These are phyloP conservation scores for Brachypteracias leptosomus DNA, from an alignment of 2,113 vertebrate species.

Conservation along the genomic window DNA sequence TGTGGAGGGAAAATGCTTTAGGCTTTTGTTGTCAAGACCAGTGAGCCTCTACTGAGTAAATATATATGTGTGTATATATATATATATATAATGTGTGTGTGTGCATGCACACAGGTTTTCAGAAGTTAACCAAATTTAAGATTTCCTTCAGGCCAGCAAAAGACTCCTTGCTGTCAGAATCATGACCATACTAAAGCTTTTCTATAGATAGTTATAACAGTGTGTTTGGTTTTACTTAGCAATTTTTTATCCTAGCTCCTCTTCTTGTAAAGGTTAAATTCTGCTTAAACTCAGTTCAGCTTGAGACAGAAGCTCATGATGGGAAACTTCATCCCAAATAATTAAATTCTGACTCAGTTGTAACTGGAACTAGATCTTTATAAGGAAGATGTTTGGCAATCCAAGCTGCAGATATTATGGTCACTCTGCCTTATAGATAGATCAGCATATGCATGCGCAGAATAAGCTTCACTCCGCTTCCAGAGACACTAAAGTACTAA, in stretches of 20 bases:
- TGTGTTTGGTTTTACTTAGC: background rate
- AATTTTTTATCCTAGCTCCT: background rate
- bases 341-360: background rate
- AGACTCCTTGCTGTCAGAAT: background rate
- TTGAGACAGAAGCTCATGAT: background rate
- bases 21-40: background rate
- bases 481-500: background rate
- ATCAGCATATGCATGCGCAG: background rate
- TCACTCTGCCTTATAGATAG: background rate
- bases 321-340: background rate
- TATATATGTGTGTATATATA: background rate
- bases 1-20: background rate
- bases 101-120: background rate
- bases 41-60: background rate
- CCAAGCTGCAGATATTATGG: accelerated
- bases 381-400: background rate
- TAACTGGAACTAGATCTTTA: background rate
- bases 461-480: background rate
- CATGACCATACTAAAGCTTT: background rate
- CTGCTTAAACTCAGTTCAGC: background rate
- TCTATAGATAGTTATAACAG: background rate
- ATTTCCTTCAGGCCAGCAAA: background rate
- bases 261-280: background rate
- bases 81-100: background rate
- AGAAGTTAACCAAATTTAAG: background rate